Conservation (phyloP, 2,797 vertebrate genomes). For the Catharus ustulatus region DNA sequence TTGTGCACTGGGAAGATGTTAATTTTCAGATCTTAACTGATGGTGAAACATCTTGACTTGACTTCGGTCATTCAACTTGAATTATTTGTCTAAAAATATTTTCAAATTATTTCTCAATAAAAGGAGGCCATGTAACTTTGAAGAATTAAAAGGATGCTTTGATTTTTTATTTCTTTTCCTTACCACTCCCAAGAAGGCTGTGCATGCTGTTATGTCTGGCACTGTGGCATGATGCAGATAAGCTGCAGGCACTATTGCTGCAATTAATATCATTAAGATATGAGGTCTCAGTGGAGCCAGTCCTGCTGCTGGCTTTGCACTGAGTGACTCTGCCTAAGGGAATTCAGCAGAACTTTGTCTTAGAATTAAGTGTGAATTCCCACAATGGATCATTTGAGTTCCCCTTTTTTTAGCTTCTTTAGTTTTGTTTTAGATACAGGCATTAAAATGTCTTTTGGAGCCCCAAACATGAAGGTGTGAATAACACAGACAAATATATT, state of each 20-base stretch:
- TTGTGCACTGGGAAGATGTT: background rate
- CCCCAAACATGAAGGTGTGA: background rate
- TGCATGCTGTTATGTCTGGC: background rate
- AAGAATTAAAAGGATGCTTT: background rate
- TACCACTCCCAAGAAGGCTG: background rate
- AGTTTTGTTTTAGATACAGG: background rate
- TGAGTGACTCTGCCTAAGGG: background rate
- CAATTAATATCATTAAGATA: slow-evolving; percentile 53
- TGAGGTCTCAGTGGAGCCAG: background rate
- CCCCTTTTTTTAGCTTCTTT: background rate
- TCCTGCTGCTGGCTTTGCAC: background rate
- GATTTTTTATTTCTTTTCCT: background rate
- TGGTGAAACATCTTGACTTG: background rate
- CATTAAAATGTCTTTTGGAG: background rate
- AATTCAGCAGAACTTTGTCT: background rate
- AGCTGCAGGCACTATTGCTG: slow-evolving; percentile 8
- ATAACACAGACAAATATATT: background rate
- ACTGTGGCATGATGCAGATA: background rate
- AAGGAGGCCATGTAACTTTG: background rate
- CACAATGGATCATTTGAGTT: accelerated
- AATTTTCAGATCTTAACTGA: background rate
- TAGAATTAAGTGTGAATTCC: background rate
- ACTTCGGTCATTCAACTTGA: background rate
- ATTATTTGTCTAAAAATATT: background rate
- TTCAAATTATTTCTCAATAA: background rate